Conservation (phyloP, 53 echinoderm and acorn worm species). For the Patiria pectinifera region DNA sequence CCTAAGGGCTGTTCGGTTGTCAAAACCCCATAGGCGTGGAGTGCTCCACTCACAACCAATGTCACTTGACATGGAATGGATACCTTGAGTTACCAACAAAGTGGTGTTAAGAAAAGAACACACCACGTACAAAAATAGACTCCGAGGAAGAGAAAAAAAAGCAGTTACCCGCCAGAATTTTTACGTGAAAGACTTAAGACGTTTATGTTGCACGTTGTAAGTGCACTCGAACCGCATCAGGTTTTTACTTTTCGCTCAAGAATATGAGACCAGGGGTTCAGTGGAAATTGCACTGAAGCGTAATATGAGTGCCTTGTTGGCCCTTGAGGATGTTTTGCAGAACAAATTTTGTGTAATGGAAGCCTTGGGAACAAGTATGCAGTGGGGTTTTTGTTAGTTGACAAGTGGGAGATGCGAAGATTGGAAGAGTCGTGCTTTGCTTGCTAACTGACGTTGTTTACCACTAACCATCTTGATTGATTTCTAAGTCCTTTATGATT, state of each 20-base stretch:
- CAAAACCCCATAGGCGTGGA: background rate
- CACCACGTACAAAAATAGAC: background rate
- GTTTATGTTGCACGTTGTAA: background rate
- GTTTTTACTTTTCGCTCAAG: background rate
- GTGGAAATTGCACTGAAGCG: background rate
- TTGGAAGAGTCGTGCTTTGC: too few species aligned
- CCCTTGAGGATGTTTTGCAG: background rate
- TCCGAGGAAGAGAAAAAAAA: background rate
- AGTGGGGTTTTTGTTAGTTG: too few species aligned
- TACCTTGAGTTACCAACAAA: background rate
- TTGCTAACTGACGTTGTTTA: too few species aligned
- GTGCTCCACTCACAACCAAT: background rate
- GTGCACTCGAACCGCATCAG: background rate
- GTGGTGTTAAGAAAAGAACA: background rate
- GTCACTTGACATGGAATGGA: background rate
- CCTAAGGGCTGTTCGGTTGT: background rate
- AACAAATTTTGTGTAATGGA: background rate
- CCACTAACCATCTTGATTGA: too few species aligned
- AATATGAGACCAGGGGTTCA: background rate
- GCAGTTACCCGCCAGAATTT: background rate
- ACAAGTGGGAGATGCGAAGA: background rate
- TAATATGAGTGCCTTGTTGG: background rate
- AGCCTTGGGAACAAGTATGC: background rate
- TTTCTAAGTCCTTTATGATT: too few species aligned
- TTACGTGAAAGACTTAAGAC: background rate